Percentiles rank a stretch among this genome's conserved stretches.
These are phyloP conservation scores for Garrulus glandarius DNA, from an alignment of 2,797 vertebrate species.

Conservation along the genomic window DNA sequence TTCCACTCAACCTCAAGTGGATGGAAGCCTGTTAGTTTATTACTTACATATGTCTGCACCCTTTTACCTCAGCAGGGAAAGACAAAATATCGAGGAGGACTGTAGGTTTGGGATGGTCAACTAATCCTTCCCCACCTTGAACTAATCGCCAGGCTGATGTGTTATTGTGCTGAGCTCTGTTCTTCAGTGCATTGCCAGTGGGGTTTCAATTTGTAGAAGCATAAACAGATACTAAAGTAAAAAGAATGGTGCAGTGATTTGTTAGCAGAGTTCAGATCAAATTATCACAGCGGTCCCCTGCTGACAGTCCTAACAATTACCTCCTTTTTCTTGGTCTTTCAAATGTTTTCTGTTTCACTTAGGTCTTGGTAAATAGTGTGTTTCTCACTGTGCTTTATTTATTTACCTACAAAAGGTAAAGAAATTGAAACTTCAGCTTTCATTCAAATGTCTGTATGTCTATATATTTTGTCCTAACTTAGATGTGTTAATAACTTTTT, in stretches of 20 bases:
- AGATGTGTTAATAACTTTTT: neutral
- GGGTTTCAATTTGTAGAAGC: conserved; percentile 99
- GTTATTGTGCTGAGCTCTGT: conserved; percentile 82
- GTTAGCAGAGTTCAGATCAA: conserved; percentile 96
- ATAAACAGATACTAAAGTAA: conserved; percentile 99
- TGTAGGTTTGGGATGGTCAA: conserved; percentile 83
- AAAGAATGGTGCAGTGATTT: conserved; percentile 94
- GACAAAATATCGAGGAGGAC: conserved; percentile 92
- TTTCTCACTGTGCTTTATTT: conserved; percentile 71
- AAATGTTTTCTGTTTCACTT: conserved; percentile 81
- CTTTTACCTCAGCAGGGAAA: conserved; percentile 93
- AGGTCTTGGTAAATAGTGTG: conserved; percentile 73
- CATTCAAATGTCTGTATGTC: conserved; percentile 41
- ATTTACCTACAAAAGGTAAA: conserved; percentile 67
- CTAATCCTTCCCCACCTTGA: conserved; percentile 98
- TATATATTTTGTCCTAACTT: neutral
- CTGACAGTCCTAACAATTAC: conserved; percentile 89
- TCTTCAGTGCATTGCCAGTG: conserved; percentile 85
- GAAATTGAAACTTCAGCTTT: conserved; percentile 55
- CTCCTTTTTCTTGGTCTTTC: conserved; percentile 79
- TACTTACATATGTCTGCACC: conserved; percentile 98
- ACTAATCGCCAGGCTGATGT: conserved; percentile 92
- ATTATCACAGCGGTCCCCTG: conserved; percentile 93
- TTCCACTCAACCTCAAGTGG: conserved; percentile 88
- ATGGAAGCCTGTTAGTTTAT: conserved; percentile 95